Base-by-base conservation (phyloP, 2,888 invertebrate species). In the Caenorhabditis macrosperma region DNA sequence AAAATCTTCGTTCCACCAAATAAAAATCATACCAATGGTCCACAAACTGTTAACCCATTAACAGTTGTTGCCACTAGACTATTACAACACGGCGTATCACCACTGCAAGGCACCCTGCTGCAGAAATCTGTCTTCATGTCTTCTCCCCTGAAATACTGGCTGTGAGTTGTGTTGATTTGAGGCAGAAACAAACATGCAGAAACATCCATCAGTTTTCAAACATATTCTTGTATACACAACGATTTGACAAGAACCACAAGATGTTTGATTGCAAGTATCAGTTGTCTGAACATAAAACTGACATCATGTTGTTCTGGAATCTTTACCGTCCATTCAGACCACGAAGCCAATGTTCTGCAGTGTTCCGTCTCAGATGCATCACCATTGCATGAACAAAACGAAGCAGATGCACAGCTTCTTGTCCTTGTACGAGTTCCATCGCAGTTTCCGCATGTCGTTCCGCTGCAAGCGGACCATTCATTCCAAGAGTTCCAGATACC, bases 401-500 rank as follows among this genome's bases (percentile, higher is more conserved):
- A 57, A 0, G 35, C 17, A 2, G 82, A 82, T 1, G 54, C 69
- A 20, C 82, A 82, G 0, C 24, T 20, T 61, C 82, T 57, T 15
- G 68, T 55, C 12, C 78, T 28, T 10, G 75, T 76, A n/a, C 55
- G 48, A n/a, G 61, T 17, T 7, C 82, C 82, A 54, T 64, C 82
- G 41, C 82, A 82, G 55, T 66, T 68, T 69, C 81, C 82, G 24
- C 83, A 83, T 2, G 69, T 55, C 7, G 77, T 72, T 22, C 81
- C 83, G 22, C 33, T 72, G 48, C 83, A 83, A 0, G 60, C 26
- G 0, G 79, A 66, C 83, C 83, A 83, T 46, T 76, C 81, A 12
- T 61, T 61, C 83, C 83, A 83, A n/a, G 67, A 50, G 9, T 63
- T 79, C 83, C 83, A 83, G 15, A 79, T 75, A 12, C 83, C 83